Evolutionary conservation across 2,113 vertebrate species (phyloP).

Genomic region (Bombycilla garrulus): DNA sequence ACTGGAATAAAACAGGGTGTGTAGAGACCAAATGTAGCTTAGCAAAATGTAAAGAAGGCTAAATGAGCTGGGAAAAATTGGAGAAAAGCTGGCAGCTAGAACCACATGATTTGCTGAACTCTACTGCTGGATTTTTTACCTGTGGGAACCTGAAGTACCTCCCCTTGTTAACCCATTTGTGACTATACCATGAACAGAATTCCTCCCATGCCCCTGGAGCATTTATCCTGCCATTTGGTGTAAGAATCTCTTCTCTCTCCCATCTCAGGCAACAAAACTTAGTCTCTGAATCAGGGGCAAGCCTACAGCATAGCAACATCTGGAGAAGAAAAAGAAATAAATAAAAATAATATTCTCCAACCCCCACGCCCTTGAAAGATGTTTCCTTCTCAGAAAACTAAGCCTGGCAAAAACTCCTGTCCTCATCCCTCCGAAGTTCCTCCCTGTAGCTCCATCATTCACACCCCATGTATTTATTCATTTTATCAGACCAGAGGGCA

Average conservation of each 20-base stretch:
- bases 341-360: background rate
- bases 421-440: background rate
- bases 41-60: background rate
- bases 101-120: background rate
- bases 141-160: background rate
- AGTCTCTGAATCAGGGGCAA: background rate
- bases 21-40: background rate
- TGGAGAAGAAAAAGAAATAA: background rate
- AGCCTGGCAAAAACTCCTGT: conserved; percentile 49
- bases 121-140: background rate
- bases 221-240: background rate
- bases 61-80: background rate
- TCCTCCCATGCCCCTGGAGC: background rate
- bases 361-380: background rate
- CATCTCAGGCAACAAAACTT: background rate
- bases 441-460: conserved; percentile 65
- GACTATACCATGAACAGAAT: fast-evolving
- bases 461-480: conserved; percentile 72
- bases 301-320: conserved; percentile 51
- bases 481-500: conserved; percentile 65
- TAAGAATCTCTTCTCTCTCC: background rate
- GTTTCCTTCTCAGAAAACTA: conserved; percentile 44
- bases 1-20: background rate
- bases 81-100: background rate
- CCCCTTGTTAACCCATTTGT: background rate